Evolutionary conservation across 2,888 invertebrate species (phyloP), one percentile per base, ranked within the genome.

Genomic region (Acronicta alni): DNA sequence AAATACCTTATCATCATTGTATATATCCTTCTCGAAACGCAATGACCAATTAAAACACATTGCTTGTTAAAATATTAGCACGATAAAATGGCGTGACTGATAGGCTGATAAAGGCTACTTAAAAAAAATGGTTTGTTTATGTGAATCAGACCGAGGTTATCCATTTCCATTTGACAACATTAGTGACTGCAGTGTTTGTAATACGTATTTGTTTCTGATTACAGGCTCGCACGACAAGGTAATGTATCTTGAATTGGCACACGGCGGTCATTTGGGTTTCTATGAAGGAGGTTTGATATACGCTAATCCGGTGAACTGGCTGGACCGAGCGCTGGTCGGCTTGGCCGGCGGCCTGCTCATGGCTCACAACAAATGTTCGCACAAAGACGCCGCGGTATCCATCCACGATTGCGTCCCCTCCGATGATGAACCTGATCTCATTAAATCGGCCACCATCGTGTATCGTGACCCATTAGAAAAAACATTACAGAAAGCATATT

Each of bases 191-290:
- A 5, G 12, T 15, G 32, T 48, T 16, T 47, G 7, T 49, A 18
- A 53, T 16, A 41, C 16, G 12, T 41, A 35, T 23, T 14, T 48
- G 18, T 38, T 37, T 67, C 10, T 59, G n/a, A 14, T 82, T 86
- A 86, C 89, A 97, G 97, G 93, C 72, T 95, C 95, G 9, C 96
- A 95, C 59, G 95, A 95, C 48, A 96, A 96, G 77, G 94, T 95
- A 3, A 95, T 98, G 76, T 98, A 97, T 83, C 92, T 98, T 55
- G 97, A 98, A 86, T 92, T 98, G 20, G 96, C 97, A 10, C 98
- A 99, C 87, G 99, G 99, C 12, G 99, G 99, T 4, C 99, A 99
- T 90, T 95, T 99, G 70, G 99, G 99, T 17, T 99, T 98, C 91
- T 98, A 98, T 87, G 99, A 99, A 91, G 98, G 98, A 10, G 98